Percentiles rank a stretch among this genome's conserved stretches.
phyloP scores from a whole-genome alignment of 2,888 invertebrate genomes.

The Adineta ricciae region DNA sequence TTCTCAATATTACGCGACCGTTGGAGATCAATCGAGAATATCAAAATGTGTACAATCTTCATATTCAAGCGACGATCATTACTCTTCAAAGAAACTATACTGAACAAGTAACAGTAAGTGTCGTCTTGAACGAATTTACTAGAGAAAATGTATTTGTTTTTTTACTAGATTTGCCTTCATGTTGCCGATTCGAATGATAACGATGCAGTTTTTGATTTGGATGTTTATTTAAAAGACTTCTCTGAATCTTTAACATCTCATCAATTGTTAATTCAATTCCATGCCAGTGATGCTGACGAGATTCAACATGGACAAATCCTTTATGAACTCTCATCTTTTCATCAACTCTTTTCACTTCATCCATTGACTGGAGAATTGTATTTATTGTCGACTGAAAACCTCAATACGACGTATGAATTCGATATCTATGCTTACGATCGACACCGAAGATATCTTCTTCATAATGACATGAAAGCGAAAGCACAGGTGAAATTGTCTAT shows the following conservation, averaged over 20 bases:
- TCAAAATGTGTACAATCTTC: background rate
- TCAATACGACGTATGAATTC: background rate
- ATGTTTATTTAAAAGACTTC: background rate
- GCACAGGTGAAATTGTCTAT: background rate
- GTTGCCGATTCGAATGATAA: conserved; percentile 3
- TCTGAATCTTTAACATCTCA: background rate
- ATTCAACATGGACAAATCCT: conserved; percentile 3
- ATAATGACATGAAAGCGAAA: background rate
- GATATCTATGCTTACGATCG: background rate
- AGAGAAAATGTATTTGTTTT: background rate
- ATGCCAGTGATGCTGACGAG: conserved; percentile 6
- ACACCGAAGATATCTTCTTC: background rate
- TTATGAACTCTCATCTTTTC: background rate
- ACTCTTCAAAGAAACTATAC: background rate
- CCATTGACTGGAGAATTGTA: background rate
- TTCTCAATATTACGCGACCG: conserved; percentile 10
- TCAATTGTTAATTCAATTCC: background rate
- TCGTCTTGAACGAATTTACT: too few relatives aligned
- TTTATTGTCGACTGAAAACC: background rate
- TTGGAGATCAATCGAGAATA: conserved; percentile 14
- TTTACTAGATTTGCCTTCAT: background rate
- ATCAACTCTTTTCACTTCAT: background rate
- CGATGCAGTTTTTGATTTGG: background rate
- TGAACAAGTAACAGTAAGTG: background rate
- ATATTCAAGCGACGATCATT: background rate